Percentiles rank a stretch among this genome's conserved stretches.
Conservation (phyloP, 2,113 vertebrate genomes). For the cat (Felis catus) region DNA sequence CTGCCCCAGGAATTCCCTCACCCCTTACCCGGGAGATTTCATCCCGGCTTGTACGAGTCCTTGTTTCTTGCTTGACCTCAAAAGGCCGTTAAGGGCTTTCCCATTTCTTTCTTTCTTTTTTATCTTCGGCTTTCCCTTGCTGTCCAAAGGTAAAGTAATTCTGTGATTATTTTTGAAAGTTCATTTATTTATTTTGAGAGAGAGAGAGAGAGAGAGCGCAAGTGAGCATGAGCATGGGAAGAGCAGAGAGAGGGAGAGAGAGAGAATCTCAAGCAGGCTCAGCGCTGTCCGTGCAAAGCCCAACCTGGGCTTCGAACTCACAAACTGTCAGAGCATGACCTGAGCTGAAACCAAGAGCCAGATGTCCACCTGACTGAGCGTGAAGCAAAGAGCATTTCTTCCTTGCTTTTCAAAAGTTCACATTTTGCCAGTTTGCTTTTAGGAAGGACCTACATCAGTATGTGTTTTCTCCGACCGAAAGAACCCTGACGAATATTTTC, state of each 20-base stretch:
- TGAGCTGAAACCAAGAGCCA: too few relatives aligned
- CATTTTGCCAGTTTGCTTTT: not conserved
- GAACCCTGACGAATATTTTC: not conserved
- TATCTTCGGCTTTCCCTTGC: not conserved
- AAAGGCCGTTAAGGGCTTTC: not conserved
- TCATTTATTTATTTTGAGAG: too few relatives aligned
- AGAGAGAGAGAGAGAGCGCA: too few relatives aligned
- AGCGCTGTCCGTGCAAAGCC: too few relatives aligned
- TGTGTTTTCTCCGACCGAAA: not conserved
- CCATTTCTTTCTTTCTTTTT: not conserved
- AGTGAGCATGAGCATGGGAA: too few relatives aligned
- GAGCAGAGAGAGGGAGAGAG: too few relatives aligned
- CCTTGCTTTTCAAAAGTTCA: not conserved
- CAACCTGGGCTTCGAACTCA: too few relatives aligned
- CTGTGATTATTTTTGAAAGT: not conserved
- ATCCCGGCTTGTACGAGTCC: not conserved
- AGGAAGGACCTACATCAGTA: not conserved
- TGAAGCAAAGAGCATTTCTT: not conserved
- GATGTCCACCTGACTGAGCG: not conserved
- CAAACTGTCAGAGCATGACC: too few relatives aligned
- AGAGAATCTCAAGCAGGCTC: too few relatives aligned
- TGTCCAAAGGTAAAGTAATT: not conserved
- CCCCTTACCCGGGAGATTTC: not conserved
- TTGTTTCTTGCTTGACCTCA: not conserved
- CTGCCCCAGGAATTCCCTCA: constrained; percentile 26